Evolutionary conservation across 2,797 vertebrate genomes (phyloP).

Genomic region (Pseudomugil gertrudae): DNA sequence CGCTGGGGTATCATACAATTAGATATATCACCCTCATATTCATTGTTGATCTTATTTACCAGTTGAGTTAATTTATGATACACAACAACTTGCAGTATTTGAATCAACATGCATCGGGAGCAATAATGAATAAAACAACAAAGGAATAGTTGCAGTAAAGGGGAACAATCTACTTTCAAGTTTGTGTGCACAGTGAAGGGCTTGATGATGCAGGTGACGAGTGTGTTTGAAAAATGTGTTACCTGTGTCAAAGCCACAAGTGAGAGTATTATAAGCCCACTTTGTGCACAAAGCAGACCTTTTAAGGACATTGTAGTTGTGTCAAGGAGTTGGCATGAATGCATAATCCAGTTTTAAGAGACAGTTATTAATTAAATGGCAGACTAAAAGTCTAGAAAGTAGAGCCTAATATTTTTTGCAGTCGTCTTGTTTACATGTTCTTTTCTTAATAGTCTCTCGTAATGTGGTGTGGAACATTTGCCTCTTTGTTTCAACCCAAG

Average conservation of each 20-base stretch:
- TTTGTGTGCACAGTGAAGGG: conserved; percentile 14
- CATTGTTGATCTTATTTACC: neutral
- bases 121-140: neutral
- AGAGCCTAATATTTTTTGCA: neutral
- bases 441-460: neutral
- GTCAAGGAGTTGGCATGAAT: neutral
- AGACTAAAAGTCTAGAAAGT: neutral
- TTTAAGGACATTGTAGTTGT: neutral
- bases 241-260: conserved; percentile 16
- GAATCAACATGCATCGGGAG: neutral
- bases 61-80: neutral
- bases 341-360: neutral
- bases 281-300: neutral
- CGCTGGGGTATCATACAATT: neutral
- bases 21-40: neutral
- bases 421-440: neutral
- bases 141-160: neutral
- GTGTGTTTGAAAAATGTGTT: conserved; percentile 34
- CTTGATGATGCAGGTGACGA: conserved; percentile 41
- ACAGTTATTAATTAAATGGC: neutral
- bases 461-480: neutral
- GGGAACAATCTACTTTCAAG: neutral
- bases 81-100: neutral
- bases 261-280: neutral
- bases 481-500: neutral